Base-by-base conservation (phyloP, 2,888 invertebrate species). In the Arctia plantaginis region DNA sequence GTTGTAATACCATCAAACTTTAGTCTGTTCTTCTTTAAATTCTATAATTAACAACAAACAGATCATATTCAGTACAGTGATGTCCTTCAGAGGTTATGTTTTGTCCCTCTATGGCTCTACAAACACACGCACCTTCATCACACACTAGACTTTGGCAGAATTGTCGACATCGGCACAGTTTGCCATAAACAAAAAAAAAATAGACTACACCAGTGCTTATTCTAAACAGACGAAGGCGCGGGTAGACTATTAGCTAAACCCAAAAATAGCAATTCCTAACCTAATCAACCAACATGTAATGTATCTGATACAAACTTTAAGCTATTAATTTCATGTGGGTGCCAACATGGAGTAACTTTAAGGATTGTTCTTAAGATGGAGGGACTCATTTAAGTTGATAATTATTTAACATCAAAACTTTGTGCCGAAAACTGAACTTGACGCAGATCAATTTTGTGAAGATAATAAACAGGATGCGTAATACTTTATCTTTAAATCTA, bases 331-430 rank as follows among this genome's bases (percentile, higher is more conserved):
- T 76, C 67, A 66, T 67, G 73, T 72, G 71, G 75, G 75, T 77
- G 30, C 35, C 35, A 55, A 76, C 55, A 75, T 23, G n/a, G 69
- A 71, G 74, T 73, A 84, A 82, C 76, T 82, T 84, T 74, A 75
- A 67, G 74, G 83, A 82, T 84, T 68, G 68, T 78, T 82, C 74
- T 78, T 72, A 66, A 77, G 83, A 81, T 69, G 77, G 75, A 79
- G 76, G 81, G 70, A 77, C 72, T 85, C 77, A 83, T 85, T 83
- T 81, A 83, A 85, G 74, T 83, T 83, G 81, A 75, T 79, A 85
- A 85, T 83, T 83, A 85, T 83, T 79, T 83, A 79, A 73, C 79
- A 76, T 79, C 81, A 83, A 81, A 82, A 85, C 79, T 84, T 75
- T 69, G 74, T 66, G 62, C 67, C 73, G 33, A 62, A 23, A 70